Percentiles rank a stretch among this genome's conserved stretches.
phyloP scores from a whole-genome alignment of 2,797 vertebrate species.

The Pitangus sulphuratus region DNA sequence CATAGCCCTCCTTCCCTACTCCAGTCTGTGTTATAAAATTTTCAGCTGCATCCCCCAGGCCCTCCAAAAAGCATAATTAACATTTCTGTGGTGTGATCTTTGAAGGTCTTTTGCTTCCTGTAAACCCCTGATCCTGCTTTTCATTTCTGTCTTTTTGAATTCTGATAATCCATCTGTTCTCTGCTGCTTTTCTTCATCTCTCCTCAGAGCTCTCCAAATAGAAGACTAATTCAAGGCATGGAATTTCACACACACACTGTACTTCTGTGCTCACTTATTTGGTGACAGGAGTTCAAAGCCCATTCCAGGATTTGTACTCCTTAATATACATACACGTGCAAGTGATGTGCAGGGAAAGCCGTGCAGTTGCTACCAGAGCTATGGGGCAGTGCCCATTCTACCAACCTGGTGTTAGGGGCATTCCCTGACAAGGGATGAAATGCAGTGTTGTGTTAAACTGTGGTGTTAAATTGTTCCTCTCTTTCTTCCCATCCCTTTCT shows the following conservation, averaged over 20 bases:
- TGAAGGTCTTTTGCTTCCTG: not conserved
- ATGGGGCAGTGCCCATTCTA: not conserved
- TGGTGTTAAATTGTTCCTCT: not conserved
- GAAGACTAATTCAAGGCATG: not conserved
- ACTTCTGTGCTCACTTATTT: not conserved
- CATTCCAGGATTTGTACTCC: not conserved
- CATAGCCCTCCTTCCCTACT: not conserved
- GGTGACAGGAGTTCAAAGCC: not conserved
- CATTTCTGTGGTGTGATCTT: accelerated
- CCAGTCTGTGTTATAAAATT: not conserved
- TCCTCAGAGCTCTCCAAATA: not conserved
- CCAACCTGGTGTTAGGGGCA: accelerated
- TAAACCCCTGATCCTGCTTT: not conserved
- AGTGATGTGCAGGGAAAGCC: not conserved
- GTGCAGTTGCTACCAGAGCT: not conserved
- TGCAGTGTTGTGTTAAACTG: not conserved
- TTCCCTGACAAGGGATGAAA: not conserved
- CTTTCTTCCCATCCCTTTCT: not conserved
- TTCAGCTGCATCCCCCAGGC: not conserved
- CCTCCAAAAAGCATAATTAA: not conserved
- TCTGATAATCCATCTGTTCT: not conserved
- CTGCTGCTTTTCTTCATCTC: not conserved
- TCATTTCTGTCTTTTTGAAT: not conserved
- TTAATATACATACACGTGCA: not conserved
- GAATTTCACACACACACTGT: not conserved